Evolutionary conservation across 2,797 vertebrate genomes (phyloP).

Genomic region (Myotis planiceps): DNA sequence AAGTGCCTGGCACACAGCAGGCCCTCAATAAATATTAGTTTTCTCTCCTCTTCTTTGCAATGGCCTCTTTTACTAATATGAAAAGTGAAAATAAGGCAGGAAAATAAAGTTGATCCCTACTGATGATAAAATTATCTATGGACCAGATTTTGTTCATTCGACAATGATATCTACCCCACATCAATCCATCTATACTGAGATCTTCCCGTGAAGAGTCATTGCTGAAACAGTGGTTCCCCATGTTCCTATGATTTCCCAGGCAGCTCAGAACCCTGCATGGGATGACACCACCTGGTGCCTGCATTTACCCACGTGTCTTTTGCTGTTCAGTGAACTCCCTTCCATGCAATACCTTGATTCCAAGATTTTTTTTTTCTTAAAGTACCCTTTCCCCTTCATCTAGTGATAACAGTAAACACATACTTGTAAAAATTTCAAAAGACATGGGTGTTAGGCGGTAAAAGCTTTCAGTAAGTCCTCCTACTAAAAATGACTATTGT

Average conservation of each 20-base stretch:
- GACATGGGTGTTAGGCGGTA: neutral
- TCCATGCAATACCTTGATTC: neutral
- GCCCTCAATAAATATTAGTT: neutral
- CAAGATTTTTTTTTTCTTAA: neutral
- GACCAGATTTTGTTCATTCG: neutral
- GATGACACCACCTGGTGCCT: neutral
- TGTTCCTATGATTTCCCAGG: neutral
- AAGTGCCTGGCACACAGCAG: neutral
- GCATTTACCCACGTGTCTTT: neutral
- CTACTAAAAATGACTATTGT: neutral
- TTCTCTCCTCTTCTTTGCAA: neutral
- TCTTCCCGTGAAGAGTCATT: neutral
- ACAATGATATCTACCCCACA: neutral
- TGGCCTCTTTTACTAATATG: neutral
- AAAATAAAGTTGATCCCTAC: neutral
- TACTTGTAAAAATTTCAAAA: constrained; percentile 8
- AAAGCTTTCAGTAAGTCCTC: neutral
- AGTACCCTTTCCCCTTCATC: neutral
- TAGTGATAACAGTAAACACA: neutral
- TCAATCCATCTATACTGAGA: neutral
- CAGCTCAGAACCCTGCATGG: neutral
- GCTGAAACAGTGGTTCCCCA: neutral
- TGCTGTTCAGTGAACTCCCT: neutral
- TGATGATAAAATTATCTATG: neutral
- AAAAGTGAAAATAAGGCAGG: neutral